phyloP scores from a whole-genome alignment of 2,797 vertebrate genomes.

The Hemitrygon akajei region DNA sequence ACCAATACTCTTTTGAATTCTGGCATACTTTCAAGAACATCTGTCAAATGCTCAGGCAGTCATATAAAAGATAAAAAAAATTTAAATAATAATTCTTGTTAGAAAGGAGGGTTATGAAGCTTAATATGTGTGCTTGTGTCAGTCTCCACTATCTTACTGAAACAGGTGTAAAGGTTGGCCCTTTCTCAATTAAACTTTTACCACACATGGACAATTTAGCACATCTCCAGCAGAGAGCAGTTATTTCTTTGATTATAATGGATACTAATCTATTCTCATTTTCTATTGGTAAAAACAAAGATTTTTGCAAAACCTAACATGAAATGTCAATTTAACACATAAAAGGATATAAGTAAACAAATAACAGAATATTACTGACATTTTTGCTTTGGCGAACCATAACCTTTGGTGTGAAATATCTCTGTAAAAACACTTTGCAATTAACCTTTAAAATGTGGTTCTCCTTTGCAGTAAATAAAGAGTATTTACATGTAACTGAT shows the following conservation, averaged over 20 bases:
- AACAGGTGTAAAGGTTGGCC: neutral
- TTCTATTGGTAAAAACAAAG: neutral
- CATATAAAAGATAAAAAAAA: neutral
- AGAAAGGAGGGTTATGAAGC: neutral
- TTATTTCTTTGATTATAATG: neutral
- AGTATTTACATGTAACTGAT: neutral
- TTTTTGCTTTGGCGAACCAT: neutral
- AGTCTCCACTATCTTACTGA: neutral
- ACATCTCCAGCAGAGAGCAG: neutral
- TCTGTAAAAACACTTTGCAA: neutral
- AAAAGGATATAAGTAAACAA: neutral
- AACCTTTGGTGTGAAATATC: neutral
- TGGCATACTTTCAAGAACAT: neutral
- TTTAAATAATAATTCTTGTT: too few relatives aligned
- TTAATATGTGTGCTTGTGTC: neutral
- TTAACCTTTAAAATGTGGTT: neutral
- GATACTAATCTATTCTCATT: neutral
- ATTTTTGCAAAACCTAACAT: neutral
- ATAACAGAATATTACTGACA: neutral
- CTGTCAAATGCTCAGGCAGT: neutral
- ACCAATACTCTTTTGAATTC: neutral
- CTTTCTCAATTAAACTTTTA: neutral
- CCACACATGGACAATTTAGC: neutral
- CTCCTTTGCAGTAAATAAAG: neutral
- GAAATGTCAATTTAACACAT: neutral